These are phyloP conservation scores for Gyrodactylus bullatarudis DNA, from an alignment of 1,140 invertebrate genomes.

Conservation along the genomic window DNA sequence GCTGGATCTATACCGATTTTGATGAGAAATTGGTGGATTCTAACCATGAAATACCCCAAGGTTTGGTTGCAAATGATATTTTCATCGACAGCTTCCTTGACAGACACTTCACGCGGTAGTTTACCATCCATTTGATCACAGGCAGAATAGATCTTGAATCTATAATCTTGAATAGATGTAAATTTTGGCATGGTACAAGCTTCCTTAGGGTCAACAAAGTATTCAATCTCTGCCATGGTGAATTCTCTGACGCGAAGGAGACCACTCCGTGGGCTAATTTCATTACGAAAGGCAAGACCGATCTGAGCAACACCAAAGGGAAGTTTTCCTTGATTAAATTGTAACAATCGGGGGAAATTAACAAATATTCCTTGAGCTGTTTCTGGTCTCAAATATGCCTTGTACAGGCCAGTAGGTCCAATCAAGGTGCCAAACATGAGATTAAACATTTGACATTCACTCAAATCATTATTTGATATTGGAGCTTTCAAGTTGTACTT, in stretches of 20 bases:
- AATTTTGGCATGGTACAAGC: conserved; percentile 85
- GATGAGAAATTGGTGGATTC: conserved; percentile 57
- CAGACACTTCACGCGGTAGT: neutral
- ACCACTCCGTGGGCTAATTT: conserved; percentile 88
- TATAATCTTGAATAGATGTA: conserved; percentile 31
- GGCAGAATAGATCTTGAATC: conserved; percentile 53
- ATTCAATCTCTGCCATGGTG: conserved; percentile 98
- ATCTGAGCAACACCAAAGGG: conserved; percentile 95
- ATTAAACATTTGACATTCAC: conserved; percentile 82
- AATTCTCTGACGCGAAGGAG: conserved; percentile 49
- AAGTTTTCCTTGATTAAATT: conserved; percentile 76
- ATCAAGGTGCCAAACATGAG: conserved; percentile 91
- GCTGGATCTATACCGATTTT: conserved; percentile 51
- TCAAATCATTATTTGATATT: conserved; percentile 57
- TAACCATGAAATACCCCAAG: conserved; percentile 77
- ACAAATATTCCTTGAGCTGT: conserved; percentile 98
- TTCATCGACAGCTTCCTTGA: conserved; percentile 1
- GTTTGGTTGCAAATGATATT: conserved; percentile 67
- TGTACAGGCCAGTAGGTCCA: conserved; percentile 61
- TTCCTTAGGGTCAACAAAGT: conserved; percentile 59
- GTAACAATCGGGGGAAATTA: conserved; percentile 73
- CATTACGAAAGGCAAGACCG: conserved; percentile 84
- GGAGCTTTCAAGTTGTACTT: conserved; percentile 77
- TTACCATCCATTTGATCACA: conserved; percentile 54
- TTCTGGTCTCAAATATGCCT: conserved; percentile 76